These are phyloP conservation scores for Corbicula japonica DNA, from an alignment of 2,888 invertebrate species.

Conservation along the genomic window DNA sequence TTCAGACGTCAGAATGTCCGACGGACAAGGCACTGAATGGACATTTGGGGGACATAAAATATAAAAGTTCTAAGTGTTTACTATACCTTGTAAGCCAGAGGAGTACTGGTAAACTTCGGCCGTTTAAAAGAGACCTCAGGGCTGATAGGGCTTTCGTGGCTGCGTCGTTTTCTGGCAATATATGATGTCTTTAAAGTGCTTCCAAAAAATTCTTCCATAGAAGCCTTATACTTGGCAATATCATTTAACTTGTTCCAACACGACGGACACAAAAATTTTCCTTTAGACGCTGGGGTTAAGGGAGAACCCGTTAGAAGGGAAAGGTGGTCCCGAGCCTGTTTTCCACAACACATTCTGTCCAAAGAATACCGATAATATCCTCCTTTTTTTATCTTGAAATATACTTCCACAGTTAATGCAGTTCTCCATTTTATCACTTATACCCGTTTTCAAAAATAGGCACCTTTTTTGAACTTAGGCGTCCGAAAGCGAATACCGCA, in stretches of 20 bases:
- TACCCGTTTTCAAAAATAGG: too few relatives aligned
- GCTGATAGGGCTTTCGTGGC: neutral
- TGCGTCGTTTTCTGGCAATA: constrained; percentile 3
- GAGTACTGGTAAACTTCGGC: constrained; percentile 34
- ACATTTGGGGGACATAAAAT: neutral
- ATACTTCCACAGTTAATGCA: constrained; percentile 18
- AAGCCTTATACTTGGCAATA: constrained; percentile 16
- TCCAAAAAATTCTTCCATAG: constrained; percentile 14
- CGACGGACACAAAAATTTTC: constrained; percentile 17
- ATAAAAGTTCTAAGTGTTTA: neutral
- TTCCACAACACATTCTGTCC: constrained; percentile 14
- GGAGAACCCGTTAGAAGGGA: neutral
- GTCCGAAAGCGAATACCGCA: too few relatives aligned
- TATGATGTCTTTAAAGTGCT: constrained; percentile 11
- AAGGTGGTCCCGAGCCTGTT: constrained; percentile 7
- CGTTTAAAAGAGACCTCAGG: constrained; percentile 1
- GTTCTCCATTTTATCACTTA: constrained; percentile 5
- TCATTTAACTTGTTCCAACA: constrained; percentile 32
- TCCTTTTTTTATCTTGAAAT: constrained; percentile 14
- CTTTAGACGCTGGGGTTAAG: constrained; percentile 13
- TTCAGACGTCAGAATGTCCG: neutral
- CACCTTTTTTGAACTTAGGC: too few relatives aligned
- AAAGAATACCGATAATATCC: constrained; percentile 26
- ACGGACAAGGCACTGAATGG: neutral
- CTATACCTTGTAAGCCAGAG: neutral